Conservation (phyloP, 1,140 invertebrate genomes). For the Rhagoletis zephyria region DNA sequence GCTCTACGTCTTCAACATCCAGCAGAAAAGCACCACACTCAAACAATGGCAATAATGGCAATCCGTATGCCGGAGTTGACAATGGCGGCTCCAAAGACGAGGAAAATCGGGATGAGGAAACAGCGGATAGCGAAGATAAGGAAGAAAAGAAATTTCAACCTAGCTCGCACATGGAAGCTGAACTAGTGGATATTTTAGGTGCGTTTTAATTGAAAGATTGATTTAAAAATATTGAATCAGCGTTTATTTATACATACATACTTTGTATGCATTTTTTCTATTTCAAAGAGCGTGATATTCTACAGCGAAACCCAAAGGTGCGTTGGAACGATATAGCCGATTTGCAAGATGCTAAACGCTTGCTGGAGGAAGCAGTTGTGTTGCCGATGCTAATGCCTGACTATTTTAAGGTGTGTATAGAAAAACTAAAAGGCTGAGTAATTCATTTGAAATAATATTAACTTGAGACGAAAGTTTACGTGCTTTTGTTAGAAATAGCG, state of each 20-base stretch:
- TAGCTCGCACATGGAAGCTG: conserved; percentile 87
- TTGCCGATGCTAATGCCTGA: conserved; percentile 98
- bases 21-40: conserved; percentile 57
- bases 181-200: conserved; percentile 94
- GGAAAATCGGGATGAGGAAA: conserved; percentile 69
- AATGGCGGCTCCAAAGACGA: conserved; percentile 35
- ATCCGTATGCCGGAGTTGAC: neutral
- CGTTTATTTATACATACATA: neutral
- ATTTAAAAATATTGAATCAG: too few relatives aligned
- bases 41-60: conserved; percentile 53
- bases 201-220: conserved; percentile 38
- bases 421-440: neutral
- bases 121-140: conserved; percentile 80
- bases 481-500: too few relatives aligned
- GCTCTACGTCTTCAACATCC: conserved; percentile 56
- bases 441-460: neutral
- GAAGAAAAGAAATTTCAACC: conserved; percentile 92
- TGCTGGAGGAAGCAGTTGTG: conserved; percentile 97
- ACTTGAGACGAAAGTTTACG: neutral
- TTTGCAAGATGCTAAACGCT: conserved; percentile 92
- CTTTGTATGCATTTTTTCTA: neutral
- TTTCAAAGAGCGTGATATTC: conserved; percentile 90
- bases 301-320: conserved; percentile 97
- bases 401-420: conserved; percentile 88
- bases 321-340: conserved; percentile 98